These are phyloP conservation scores for Charina bottae DNA, from an alignment of 2,113 vertebrate genomes.

Conservation along the genomic window DNA sequence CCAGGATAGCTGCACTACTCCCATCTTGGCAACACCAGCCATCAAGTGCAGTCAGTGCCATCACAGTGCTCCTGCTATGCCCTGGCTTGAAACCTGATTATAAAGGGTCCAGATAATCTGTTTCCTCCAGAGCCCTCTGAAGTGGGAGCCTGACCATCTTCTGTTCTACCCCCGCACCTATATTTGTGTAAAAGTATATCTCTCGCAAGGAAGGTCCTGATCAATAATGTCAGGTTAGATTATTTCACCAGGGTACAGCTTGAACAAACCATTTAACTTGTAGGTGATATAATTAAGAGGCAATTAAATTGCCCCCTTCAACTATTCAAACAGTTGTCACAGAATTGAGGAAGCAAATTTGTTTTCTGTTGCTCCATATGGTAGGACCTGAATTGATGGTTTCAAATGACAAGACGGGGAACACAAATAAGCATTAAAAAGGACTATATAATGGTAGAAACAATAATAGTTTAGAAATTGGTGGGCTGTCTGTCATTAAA, in stretches of 20 bases:
- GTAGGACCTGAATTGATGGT: not conserved
- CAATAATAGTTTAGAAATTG: not conserved
- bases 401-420: not conserved
- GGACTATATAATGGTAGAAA: not conserved
- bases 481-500: not conserved
- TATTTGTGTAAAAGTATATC: not conserved
- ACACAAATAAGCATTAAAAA: not conserved
- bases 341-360: not conserved
- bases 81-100: not conserved
- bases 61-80: not conserved
- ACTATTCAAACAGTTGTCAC: not conserved
- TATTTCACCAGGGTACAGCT: not conserved
- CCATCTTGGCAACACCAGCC: not conserved
- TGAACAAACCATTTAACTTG: not conserved
- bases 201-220: not conserved
- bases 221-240: not conserved
- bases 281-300: not conserved
- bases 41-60: not conserved
- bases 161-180: not conserved
- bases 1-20: not conserved
- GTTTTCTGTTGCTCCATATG: not conserved
- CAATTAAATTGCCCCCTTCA: not conserved
- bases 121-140: not conserved
- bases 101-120: not conserved
- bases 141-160: not conserved